These are phyloP conservation scores for Atherinomorus stipes DNA, from an alignment of 2,113 vertebrate genomes.

Conservation along the genomic window DNA sequence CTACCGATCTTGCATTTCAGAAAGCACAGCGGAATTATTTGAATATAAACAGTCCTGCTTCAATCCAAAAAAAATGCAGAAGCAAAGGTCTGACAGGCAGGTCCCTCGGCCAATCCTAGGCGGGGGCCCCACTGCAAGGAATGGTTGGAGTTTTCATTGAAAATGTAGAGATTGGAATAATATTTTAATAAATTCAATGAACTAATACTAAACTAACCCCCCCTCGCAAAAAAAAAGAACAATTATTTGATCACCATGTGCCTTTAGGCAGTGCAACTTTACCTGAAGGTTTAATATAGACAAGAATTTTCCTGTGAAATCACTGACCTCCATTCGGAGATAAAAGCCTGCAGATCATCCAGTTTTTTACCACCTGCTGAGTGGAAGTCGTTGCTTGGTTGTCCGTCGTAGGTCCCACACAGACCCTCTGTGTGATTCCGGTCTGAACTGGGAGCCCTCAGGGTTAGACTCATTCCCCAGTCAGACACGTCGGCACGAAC, in stretches of 20 bases:
- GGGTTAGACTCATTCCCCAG: conserved; percentile 93
- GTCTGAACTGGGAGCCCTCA: conserved; percentile 87
- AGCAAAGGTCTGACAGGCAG: no score
- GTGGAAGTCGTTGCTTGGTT: conserved; percentile 87
- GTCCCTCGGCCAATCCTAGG: no score
- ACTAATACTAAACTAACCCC: no score
- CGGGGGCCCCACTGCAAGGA: no score
- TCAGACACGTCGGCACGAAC: conserved; percentile 89
- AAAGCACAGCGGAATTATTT: no score
- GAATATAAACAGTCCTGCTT: no score
- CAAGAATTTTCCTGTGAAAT: not conserved
- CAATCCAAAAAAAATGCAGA: no score
- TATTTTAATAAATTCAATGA: no score
- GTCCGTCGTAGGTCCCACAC: conserved; percentile 90
- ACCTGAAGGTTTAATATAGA: not conserved
- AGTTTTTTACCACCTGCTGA: conserved; percentile 73
- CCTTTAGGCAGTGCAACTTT: not conserved
- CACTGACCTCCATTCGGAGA: conserved; percentile 90
- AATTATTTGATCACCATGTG: not conserved
- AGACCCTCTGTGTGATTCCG: conserved; percentile 87
- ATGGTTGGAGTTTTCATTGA: no score
- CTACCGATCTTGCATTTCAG: no score
- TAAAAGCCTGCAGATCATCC: conserved; percentile 78
- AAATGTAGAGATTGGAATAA: no score
- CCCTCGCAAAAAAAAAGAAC: not conserved